phyloP scores from a whole-genome alignment of 2,888 invertebrate species.

The Thera obeliscata region DNA sequence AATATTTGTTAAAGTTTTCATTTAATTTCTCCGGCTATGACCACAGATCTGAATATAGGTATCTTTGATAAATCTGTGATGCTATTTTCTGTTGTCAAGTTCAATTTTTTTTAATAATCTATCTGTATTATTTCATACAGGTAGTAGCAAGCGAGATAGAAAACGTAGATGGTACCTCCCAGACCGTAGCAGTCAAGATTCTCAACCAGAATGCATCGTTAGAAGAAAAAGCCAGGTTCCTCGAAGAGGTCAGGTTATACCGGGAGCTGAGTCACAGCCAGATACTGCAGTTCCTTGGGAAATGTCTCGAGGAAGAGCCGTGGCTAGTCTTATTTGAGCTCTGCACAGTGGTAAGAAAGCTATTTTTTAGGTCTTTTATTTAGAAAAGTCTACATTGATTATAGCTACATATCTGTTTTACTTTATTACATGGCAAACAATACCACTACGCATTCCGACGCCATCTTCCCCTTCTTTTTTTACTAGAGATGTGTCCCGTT shows the following conservation, averaged over 20 bases:
- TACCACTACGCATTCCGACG: too few species aligned
- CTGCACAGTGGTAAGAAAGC: conserved; percentile 84
- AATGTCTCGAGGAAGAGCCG: conserved; percentile 91
- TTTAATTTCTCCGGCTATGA: too few species aligned
- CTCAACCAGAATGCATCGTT: conserved; percentile 90
- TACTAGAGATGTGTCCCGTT: too few species aligned
- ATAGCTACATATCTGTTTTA: too few species aligned
- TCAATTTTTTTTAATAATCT: neutral
- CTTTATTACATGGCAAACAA: too few species aligned
- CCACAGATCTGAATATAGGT: too few species aligned
- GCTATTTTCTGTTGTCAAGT: neutral
- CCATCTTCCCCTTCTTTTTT: too few species aligned
- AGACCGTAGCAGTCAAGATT: conserved; percentile 91
- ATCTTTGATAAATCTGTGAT: neutral
- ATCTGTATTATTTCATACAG: conserved; percentile 57
- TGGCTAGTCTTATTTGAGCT: conserved; percentile 91
- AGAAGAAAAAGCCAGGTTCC: conserved; percentile 90
- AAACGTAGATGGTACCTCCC: conserved; percentile 53
- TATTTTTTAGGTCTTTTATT: too few species aligned
- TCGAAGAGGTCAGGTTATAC: conserved; percentile 90
- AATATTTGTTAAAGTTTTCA: too few species aligned
- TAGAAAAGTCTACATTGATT: too few species aligned
- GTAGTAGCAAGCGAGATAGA: conserved; percentile 92
- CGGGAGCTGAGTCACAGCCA: conserved; percentile 89
- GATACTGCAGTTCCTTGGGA: conserved; percentile 88